Percentiles rank a stretch among this genome's conserved stretches.
phyloP scores from a whole-genome alignment of 2,888 invertebrate species.

The Rhingia rostrata region DNA sequence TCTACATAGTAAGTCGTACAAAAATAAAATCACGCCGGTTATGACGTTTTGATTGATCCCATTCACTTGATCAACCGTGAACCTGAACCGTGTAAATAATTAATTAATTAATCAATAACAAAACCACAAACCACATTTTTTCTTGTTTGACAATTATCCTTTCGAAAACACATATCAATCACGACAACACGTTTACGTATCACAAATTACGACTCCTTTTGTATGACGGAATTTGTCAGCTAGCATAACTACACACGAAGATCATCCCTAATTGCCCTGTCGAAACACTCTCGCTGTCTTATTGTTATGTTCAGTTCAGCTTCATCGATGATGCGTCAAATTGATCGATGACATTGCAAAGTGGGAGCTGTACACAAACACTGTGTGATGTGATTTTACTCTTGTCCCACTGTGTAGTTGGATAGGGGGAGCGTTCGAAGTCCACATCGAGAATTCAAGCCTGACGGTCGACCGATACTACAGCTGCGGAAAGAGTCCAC shows the following conservation, averaged over 20 bases:
- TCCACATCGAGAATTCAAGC: background rate
- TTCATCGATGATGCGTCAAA: slow-evolving; percentile 60
- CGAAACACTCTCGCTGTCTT: background rate
- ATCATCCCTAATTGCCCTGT: slow-evolving; percentile 29
- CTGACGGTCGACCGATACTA: no score
- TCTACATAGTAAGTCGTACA: no score
- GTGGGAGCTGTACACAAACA: slow-evolving; percentile 17
- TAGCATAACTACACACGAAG: background rate
- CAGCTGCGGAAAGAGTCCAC: slow-evolving; percentile 17
- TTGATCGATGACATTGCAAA: slow-evolving; percentile 40
- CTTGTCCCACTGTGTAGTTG: slow-evolving; percentile 5
- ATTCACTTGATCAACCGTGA: no score
- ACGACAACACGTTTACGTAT: no score
- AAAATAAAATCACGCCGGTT: no score
- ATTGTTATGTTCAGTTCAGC: slow-evolving; percentile 41
- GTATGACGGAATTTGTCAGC: background rate
- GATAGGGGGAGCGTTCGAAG: slow-evolving; percentile 2
- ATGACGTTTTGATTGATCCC: no score
- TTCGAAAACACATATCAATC: no score
- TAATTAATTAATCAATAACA: no score
- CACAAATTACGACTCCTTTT: no score
- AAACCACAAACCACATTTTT: no score
- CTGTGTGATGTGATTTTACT: slow-evolving; percentile 38
- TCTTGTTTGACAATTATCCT: no score
- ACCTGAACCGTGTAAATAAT: no score